Percentiles rank a stretch among this genome's conserved stretches.
These are phyloP conservation scores for Ophion slaviceki DNA, from an alignment of 2,888 invertebrate species.

Conservation along the genomic window DNA sequence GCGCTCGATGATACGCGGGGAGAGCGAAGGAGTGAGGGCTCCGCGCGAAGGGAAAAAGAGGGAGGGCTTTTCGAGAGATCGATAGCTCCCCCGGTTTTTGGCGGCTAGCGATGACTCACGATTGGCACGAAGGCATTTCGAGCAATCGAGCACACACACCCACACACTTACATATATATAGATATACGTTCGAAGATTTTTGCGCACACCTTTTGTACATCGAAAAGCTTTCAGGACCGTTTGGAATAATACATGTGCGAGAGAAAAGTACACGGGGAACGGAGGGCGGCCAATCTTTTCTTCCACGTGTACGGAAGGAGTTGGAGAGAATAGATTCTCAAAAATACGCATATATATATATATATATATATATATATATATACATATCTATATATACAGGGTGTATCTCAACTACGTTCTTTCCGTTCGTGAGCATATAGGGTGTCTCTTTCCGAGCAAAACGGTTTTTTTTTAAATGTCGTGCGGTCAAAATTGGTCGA, in stretches of 20 bases:
- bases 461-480: too few relatives aligned
- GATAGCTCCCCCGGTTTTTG: slow-evolving; percentile 19
- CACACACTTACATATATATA: too few relatives aligned
- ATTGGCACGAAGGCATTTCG: slow-evolving; percentile 11
- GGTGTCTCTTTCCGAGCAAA: too few relatives aligned
- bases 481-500: too few relatives aligned
- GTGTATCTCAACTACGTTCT: too few relatives aligned
- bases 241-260: slow-evolving; percentile 80
- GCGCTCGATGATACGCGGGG: too few relatives aligned
- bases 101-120: slow-evolving; percentile 38
- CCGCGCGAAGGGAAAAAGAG: neutral
- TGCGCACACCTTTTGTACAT: slow-evolving; percentile 76
- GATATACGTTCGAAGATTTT: slow-evolving; percentile 67
- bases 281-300: slow-evolving; percentile 33
- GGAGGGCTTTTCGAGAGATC: slow-evolving; percentile 28
- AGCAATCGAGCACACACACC: slow-evolving; percentile 11
- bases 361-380: slow-evolving; percentile 11
- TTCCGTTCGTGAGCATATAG: too few relatives aligned
- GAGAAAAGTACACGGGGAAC: slow-evolving; percentile 49
- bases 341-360: slow-evolving; percentile 12
- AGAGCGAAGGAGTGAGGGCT: neutral
- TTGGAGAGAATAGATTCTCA: slow-evolving; percentile 1
- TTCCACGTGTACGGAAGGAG: slow-evolving; percentile 1
- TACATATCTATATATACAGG: too few relatives aligned
- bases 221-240: slow-evolving; percentile 80